Percentiles rank a stretch among this genome's conserved stretches.
phyloP scores from a whole-genome alignment of 1,140 invertebrate species.

The Carposina sasakii region DNA sequence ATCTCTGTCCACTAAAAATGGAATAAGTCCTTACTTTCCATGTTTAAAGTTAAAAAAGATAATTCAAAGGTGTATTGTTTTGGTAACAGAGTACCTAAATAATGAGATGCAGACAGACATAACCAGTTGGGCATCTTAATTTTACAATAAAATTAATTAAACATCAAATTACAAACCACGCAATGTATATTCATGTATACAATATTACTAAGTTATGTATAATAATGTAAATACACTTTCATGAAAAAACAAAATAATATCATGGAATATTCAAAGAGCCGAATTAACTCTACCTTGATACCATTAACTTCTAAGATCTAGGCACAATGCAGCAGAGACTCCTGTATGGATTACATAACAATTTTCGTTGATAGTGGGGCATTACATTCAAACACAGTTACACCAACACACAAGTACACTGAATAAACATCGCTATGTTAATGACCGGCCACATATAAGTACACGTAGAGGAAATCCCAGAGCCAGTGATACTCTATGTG shows the following conservation, averaged over 20 bases:
- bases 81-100: too few relatives aligned
- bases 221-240: conserved; percentile 72
- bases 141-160: conserved; percentile 61
- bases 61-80: too few relatives aligned
- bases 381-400: conserved; percentile 43
- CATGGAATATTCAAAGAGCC: conserved; percentile 73
- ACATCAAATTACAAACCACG: conserved; percentile 68
- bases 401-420: conserved; percentile 45
- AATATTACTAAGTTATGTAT: conserved; percentile 71
- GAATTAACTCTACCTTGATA: conserved; percentile 73
- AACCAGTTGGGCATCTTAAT: conserved; percentile 66
- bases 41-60: too few relatives aligned
- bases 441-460: too few relatives aligned
- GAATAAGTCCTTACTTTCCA: too few relatives aligned
- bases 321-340: conserved; percentile 73
- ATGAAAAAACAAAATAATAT: conserved; percentile 72
- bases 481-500: conserved; percentile 32
- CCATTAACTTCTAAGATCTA: conserved; percentile 73
- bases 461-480: too few relatives aligned
- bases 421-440: too few relatives aligned
- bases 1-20: conserved; percentile 36
- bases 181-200: conserved; percentile 72
- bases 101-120: conserved; percentile 45
- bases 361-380: conserved; percentile 72
- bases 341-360: conserved; percentile 70